A percentile compares a stretch with the other conserved stretches of the same genome.
phyloP scores from a whole-genome alignment of 2,888 invertebrate genomes.

The Drosophila borealis region DNA sequence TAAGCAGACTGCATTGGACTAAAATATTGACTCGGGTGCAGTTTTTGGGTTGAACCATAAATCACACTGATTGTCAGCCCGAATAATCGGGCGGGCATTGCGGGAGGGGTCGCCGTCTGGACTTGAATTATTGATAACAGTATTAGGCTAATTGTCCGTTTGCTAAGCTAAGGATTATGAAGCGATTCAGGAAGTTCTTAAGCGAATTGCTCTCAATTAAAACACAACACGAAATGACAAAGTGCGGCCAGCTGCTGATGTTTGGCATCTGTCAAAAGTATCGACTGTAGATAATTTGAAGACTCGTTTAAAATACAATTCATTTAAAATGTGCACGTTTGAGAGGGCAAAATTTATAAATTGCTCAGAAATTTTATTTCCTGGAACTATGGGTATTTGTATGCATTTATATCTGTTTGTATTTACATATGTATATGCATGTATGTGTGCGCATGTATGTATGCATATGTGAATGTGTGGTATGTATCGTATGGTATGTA shows the following conservation, averaged over 20 bases:
- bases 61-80: conserved; percentile 64
- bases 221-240: conserved; percentile 15
- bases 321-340: background rate
- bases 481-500: too few species aligned
- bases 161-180: conserved; percentile 30
- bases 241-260: background rate
- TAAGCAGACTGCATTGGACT: conserved; percentile 49
- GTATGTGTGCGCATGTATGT: too few species aligned
- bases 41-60: conserved; percentile 60
- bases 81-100: background rate
- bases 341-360: background rate
- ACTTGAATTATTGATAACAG: conserved; percentile 37
- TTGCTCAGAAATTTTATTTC: background rate
- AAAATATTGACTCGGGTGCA: conserved; percentile 60
- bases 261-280: background rate
- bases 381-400: too few species aligned
- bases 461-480: too few species aligned
- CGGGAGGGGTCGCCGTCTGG: background rate
- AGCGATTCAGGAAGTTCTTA: conserved; percentile 44
- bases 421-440: too few species aligned
- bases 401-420: too few species aligned
- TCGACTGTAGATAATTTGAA: background rate
- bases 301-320: background rate
- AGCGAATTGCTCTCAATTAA: conserved; percentile 28
- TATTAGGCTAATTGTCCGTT: conserved; percentile 48